These are phyloP conservation scores for Eilema caniola DNA, from an alignment of 2,888 invertebrate genomes.

Conservation along the genomic window DNA sequence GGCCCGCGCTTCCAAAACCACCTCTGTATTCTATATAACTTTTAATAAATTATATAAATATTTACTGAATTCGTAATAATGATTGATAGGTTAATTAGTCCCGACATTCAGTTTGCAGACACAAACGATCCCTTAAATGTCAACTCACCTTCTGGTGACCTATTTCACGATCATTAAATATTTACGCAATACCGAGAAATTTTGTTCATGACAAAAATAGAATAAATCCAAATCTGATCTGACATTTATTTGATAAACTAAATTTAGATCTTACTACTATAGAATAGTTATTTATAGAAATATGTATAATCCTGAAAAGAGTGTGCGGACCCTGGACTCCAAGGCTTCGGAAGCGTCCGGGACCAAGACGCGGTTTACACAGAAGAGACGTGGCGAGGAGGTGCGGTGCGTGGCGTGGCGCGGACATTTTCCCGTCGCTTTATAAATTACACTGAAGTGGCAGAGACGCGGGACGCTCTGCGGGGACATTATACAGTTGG, in stretches of 20 bases:
- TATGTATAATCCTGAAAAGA: no score
- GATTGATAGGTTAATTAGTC: neutral
- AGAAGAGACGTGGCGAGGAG: no score
- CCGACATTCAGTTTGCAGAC: neutral
- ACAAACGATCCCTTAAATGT: neutral
- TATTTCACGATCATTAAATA: slow-evolving; percentile 3
- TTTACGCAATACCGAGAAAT: slow-evolving; percentile 4
- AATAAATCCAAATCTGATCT: neutral
- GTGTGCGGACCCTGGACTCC: no score
- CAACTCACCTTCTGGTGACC: neutral
- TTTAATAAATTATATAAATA: neutral
- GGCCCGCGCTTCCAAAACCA: no score
- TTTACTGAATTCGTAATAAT: slow-evolving; percentile 4
- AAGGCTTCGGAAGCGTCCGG: no score
- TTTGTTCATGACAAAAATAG: neutral
- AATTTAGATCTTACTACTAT: neutral
- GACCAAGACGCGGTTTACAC: no score
- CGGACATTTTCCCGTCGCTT: no score
- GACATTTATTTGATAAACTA: slow-evolving; percentile 4
- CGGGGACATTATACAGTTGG: no score
- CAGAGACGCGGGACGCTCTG: no score
- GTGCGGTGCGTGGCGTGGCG: no score
- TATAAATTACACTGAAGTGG: no score
- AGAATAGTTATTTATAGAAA: neutral
- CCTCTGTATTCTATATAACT: no score